Percentiles rank a stretch among this genome's conserved stretches.
These are phyloP conservation scores for Rhinoptilus africanus DNA, from an alignment of 2,113 vertebrate genomes.

Conservation along the genomic window DNA sequence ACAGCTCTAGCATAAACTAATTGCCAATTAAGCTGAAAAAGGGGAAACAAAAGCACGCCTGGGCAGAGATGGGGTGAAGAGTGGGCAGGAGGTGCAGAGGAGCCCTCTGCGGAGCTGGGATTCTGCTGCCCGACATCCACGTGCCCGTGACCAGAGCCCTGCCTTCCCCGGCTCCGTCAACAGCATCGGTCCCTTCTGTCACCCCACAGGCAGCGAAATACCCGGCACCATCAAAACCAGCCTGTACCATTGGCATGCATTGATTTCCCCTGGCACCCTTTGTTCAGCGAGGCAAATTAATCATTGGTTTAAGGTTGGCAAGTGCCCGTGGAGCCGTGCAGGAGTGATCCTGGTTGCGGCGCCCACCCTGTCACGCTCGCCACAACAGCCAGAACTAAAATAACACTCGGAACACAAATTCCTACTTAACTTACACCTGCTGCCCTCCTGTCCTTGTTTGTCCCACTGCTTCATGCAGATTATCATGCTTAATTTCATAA, in stretches of 20 bases:
- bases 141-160: neutral
- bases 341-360: fast-evolving
- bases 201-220: neutral
- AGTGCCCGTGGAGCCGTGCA: fast-evolving
- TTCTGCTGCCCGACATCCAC: fast-evolving
- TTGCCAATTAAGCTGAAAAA: conserved; percentile 34
- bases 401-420: neutral
- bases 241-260: fast-evolving
- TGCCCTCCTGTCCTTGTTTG: conserved; percentile 57
- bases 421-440: conserved; percentile 43
- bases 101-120: neutral
- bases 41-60: neutral
- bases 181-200: neutral
- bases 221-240: neutral
- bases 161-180: neutral
- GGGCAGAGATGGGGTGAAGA: neutral
- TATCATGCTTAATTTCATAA: conserved; percentile 65
- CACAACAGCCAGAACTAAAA: neutral
- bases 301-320: neutral
- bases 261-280: neutral
- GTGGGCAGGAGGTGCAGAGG: fast-evolving
- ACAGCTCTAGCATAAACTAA: conserved; percentile 15
- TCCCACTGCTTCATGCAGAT: conserved; percentile 48
- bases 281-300: neutral
- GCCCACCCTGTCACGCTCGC: neutral